Percentiles rank a stretch among this genome's conserved stretches.
phyloP scores from a whole-genome alignment of 2,888 invertebrate genomes.

The Calameuta idolon region DNA sequence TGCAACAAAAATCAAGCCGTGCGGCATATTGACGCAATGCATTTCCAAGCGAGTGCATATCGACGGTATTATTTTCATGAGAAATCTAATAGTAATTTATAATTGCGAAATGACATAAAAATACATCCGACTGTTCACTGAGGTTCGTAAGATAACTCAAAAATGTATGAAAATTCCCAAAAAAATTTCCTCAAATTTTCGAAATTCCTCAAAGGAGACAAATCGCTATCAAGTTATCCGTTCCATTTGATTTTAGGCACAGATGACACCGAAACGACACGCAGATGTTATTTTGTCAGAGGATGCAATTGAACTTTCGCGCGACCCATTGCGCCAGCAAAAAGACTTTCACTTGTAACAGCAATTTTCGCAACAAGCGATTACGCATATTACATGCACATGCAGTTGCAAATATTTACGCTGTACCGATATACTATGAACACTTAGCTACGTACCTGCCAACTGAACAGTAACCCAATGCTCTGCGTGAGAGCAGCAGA shows the following conservation, averaged over 20 bases:
- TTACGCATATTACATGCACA: background rate
- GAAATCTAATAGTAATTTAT: background rate
- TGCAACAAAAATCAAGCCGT: background rate
- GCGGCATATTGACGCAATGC: conserved; percentile 1
- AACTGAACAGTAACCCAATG: background rate
- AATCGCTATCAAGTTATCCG: background rate
- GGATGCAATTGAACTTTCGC: background rate
- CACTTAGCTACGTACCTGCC: background rate
- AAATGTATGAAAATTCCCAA: background rate
- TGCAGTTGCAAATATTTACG: background rate
- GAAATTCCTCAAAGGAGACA: background rate
- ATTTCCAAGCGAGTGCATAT: background rate
- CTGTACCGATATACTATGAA: background rate
- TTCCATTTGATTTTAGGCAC: background rate
- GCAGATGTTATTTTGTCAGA: background rate
- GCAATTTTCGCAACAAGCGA: background rate
- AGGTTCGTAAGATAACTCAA: background rate
- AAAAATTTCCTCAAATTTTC: background rate
- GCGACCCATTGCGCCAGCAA: background rate
- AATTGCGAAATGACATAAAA: background rate
- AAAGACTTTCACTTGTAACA: background rate
- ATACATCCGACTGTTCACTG: background rate
- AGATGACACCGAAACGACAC: background rate
- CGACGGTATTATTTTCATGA: background rate
- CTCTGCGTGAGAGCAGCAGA: background rate